Percentiles rank a stretch among this genome's conserved stretches.
Evolutionary conservation across 2,797 vertebrate species (phyloP).

Genomic region (Spinibarbus caldwelli): DNA sequence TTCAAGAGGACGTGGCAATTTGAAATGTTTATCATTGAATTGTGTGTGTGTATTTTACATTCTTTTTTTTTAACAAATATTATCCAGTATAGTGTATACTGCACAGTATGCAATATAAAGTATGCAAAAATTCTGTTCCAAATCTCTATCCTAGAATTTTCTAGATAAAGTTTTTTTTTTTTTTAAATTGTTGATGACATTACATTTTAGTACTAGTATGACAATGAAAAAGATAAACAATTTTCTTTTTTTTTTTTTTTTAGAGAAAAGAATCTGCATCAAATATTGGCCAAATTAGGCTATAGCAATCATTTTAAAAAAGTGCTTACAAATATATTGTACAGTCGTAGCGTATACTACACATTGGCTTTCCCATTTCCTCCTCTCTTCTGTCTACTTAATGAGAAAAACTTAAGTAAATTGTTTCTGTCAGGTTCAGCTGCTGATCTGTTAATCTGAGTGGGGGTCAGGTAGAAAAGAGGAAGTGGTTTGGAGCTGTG

Average conservation of each 20-base stretch:
- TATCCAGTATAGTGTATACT: background rate
- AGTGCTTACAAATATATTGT: background rate
- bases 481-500: background rate
- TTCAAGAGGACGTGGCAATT: background rate
- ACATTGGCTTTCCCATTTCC: background rate
- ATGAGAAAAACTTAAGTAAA: conserved; percentile 27
- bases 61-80: background rate
- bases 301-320: background rate
- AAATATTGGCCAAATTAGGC: background rate
- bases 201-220: background rate
- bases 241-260: background rate
- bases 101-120: background rate
- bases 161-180: too few species aligned
- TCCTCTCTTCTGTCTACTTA: conserved; percentile 11
- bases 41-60: background rate
- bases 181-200: background rate
- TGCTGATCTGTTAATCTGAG: conserved; percentile 29
- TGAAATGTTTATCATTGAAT: background rate
- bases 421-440: conserved; percentile 37
- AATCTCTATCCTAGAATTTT: too few species aligned
- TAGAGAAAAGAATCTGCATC: background rate
- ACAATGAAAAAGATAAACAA: background rate
- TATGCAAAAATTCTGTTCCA: background rate
- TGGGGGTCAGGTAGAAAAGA: background rate
- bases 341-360: background rate